Base-by-base conservation (phyloP, 1,140 invertebrate species). In the Micrasema longulum region DNA sequence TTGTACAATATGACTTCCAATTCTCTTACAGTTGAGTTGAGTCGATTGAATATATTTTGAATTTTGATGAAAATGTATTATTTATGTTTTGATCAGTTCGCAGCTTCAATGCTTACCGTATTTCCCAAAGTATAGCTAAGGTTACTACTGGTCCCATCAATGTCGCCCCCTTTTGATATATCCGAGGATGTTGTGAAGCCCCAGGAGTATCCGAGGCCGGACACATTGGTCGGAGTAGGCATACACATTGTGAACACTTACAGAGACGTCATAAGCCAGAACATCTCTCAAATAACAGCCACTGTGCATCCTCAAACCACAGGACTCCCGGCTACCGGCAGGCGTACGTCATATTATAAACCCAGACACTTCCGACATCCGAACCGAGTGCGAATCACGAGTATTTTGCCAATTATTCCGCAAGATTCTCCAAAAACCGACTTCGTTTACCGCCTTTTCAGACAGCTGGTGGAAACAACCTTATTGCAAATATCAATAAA, bases 191-290 rank as follows among this genome's bases (percentile, higher is more conserved):
- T 82, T 9, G 83, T 81, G 71, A 85, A 85, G 55, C 84, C 84
- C 84, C 84, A 85, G 62, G 83, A 83, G 76, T 85, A 85, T 36
- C 82, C 84, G 75, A 85, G 84, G 60, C 83, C 82, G 73, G 84
- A 81, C 48, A 84, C 84, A 80, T 84, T 85, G 55, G 79, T 84
- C 68, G 84, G 84, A 55, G 83, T 85, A 67, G 84, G 84, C 84
- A 84, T 85, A 82, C 84, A 85, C 84, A 85, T 85, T 79, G 83
- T 85, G 75, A 70, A 57, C 16, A 20, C 16, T 60, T 65, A 22
- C 68, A 20, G 12, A 69, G n/a, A n/a, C n/a, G n/a, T n/a, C n/a
- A 68, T 45, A 63, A 64, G 69, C 62, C 68, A 74, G 63, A 71
- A 71, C 69, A 71, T 50, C 55, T n/a, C 23, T 74, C 65, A 35